Evolutionary conservation across 2,113 vertebrate species (phyloP), one percentile per base, ranked within the genome.

Genomic region (Galbula dea): DNA sequence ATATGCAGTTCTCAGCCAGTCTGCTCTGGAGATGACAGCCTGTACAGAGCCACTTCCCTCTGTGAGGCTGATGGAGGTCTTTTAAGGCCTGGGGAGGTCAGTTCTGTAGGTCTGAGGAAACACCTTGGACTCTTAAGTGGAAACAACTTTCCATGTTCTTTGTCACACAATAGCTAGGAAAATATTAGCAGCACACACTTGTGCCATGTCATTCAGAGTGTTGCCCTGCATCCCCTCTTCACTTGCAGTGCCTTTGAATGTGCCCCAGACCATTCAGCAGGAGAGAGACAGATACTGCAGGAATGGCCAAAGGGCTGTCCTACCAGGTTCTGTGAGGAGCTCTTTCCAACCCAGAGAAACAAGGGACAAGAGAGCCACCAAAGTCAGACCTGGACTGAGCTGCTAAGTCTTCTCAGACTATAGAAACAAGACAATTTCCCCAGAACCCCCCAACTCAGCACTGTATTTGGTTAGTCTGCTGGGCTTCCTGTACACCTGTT

Each of bases 401-500:
- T 69, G 69, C 30, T 9, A 2, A 32, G 16, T 21, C 79, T 54
- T 68, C 17, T 30, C 21, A 62, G 19, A 15, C 34, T 58, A 0
- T n/a, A 66, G 30, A 30, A 68, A 36, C 26, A 37, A 48, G 51
- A 68, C 65, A 62, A 59, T 32, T 76, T 80, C 58, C 43, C 29
- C 43, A 69, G 54, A 80, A 85, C 20, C 43, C 43, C 89, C 59
- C 10, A n/a, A 48, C 16, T 86, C 36, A 3, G 30, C 26, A 19
- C 30, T 0, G 0, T 39, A 27, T 88, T 88, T 69, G 72, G 45
- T 30, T 17, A 59, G 94, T 95, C 96, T 95, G 82, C 43, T 48
- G 61, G 76, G 61, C 88, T 96, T 95, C 94, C 95, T 95, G 85
- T 15, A 39, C 85, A 72, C 65, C 72, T 27, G n/a, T 89, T 43